These are phyloP conservation scores for Nasonovia ribisnigri DNA, from an alignment of 2,888 invertebrate species.

Conservation along the genomic window DNA sequence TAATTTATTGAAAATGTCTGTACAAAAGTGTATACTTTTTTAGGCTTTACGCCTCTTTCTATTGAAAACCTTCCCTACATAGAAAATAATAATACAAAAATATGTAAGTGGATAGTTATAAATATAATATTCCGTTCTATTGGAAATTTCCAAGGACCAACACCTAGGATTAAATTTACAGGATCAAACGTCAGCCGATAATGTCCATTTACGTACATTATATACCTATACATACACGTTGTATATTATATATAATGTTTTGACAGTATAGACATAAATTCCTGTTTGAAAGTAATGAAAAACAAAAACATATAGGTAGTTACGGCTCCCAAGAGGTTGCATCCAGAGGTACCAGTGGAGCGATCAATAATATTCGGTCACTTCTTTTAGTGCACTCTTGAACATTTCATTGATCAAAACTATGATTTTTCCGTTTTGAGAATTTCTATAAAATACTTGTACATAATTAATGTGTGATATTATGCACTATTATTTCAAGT, in stretches of 20 bases:
- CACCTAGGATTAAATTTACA: background rate
- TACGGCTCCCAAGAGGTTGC: slow-evolving; percentile 14
- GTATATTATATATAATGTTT: slow-evolving; percentile 12
- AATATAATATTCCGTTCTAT: background rate
- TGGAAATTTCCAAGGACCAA: slow-evolving; percentile 31
- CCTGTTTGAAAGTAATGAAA: slow-evolving; percentile 48
- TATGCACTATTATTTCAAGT: background rate
- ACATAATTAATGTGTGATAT: background rate
- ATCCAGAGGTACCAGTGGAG: background rate
- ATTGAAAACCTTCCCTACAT: background rate
- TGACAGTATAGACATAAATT: slow-evolving; percentile 46
- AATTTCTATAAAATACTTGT: background rate
- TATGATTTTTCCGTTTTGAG: background rate
- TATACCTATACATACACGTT: background rate
- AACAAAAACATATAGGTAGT: slow-evolving; percentile 39
- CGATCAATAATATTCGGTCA: background rate
- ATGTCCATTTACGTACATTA: background rate
- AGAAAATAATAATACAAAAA: slow-evolving; percentile 15
- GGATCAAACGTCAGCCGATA: slow-evolving; percentile 32
- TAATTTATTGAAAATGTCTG: background rate
- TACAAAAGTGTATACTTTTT: background rate
- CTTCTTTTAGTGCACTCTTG: background rate
- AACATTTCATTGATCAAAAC: background rate
- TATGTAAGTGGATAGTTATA: background rate
- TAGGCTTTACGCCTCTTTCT: background rate